Evolutionary conservation across 2,113 vertebrate species (phyloP).

Genomic region (Protobothrops mucrosquamatus): DNA sequence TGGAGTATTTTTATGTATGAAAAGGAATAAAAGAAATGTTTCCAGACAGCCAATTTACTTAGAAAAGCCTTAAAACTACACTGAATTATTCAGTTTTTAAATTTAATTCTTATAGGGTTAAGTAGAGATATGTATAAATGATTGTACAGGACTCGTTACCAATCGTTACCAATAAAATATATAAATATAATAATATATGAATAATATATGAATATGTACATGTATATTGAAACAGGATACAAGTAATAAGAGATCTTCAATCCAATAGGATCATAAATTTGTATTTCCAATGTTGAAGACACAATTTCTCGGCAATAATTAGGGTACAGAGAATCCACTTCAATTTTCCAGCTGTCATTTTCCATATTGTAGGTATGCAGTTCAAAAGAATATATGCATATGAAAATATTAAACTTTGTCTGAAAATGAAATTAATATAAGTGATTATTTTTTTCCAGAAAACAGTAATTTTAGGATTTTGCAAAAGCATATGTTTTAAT

Average conservation of each 20-base stretch:
- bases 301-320: not conserved
- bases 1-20: not conserved
- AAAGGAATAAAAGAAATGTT: not conserved
- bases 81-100: not conserved
- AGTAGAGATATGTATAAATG: not conserved
- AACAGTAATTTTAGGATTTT: not conserved
- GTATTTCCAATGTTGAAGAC: not conserved
- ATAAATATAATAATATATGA: too few relatives aligned
- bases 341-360: not conserved
- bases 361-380: not conserved
- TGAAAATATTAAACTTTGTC: not conserved
- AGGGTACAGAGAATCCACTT: not conserved
- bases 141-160: not conserved
- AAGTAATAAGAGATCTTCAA: not conserved
- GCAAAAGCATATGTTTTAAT: not conserved
- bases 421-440: not conserved
- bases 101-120: not conserved
- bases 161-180: too few relatives aligned
- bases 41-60: not conserved
- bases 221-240: too few relatives aligned
- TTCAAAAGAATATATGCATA: not conserved
- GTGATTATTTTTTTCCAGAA: not conserved
- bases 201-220: constrained; percentile 28
- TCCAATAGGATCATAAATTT: not conserved
- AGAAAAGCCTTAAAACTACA: not conserved